Evolutionary conservation across 2,797 vertebrate species (phyloP), one percentile per base, ranked within the genome.

Genomic region (Bradypus variegatus): DNA sequence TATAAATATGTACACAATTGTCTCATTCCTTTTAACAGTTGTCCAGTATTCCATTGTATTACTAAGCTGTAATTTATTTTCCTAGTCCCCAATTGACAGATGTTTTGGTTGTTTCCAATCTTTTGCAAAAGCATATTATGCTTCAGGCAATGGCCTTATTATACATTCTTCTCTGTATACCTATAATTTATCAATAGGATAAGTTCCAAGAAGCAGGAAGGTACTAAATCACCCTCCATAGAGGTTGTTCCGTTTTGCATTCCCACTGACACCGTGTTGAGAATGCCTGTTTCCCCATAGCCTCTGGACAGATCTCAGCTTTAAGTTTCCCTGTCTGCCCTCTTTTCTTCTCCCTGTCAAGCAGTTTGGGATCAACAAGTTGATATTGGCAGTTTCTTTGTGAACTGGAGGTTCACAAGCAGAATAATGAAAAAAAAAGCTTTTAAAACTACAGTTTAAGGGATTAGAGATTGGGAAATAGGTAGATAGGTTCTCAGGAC

Each of bases 51-150:
- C 60, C 38, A 58, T 70, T 55, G 25, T 58, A 80, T 72, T 38
- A 14, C 38, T 53, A 18, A 33, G 72, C 15, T 80, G 60, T 45
- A 84, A 75, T 36, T 83, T 78, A 86, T 77, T 91, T 62, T 62
- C 78, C 72, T n/a, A 87, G 48, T 85, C 58, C 31, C 38, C 19
- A 58, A 48, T 6, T 27, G 15, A 50, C 78, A 21, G 29, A 79
- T 88, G 64, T 87, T 81, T 87, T 89, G 60, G 50, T n/a, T 89
- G n/a, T 78, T 88, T 88, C 11, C 25, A 72, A 36, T 81, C 65
- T 82, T 86, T 76, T 82, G 2, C n/a, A 85, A 78, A 93, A 23
- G 91, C 55, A 91, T 88, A 93, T 21, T 65, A 82, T 94, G 65
- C 48, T 79, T 13, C 18, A 92, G 81, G 58, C 38, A 62, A 78